phyloP scores from a whole-genome alignment of 2,113 vertebrate genomes.

The Anguilla rostrata region DNA sequence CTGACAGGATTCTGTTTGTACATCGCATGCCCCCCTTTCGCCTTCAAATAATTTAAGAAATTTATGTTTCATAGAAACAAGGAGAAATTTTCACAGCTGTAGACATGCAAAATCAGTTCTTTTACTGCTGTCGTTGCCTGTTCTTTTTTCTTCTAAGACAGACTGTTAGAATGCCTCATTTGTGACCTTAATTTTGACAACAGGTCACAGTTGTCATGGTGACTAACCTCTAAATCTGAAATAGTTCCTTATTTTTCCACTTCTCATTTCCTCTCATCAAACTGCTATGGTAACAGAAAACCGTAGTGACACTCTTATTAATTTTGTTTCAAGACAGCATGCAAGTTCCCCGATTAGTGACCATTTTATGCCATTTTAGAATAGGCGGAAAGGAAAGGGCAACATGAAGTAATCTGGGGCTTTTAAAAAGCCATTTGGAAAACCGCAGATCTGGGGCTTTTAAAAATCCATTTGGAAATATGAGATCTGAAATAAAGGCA shows the following conservation, averaged over 20 bases:
- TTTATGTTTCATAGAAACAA: neutral
- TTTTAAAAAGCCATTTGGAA: conserved; percentile 11
- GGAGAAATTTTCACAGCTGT: neutral
- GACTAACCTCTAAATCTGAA: neutral
- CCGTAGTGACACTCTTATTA: neutral
- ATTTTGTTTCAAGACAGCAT: neutral
- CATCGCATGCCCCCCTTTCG: neutral
- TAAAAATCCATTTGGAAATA: conserved; percentile 1
- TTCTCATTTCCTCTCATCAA: neutral
- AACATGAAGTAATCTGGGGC: neutral
- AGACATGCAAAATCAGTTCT: neutral
- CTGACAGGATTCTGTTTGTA: neutral
- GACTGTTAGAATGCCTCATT: neutral
- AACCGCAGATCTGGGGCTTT: neutral
- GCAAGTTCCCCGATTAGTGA: neutral
- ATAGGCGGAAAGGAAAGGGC: neutral
- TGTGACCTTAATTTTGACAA: neutral
- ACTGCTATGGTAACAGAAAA: neutral
- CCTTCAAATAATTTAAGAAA: neutral
- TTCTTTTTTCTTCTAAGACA: neutral
- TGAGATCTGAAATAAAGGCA: neutral
- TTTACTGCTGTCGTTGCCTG: neutral
- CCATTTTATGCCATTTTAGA: neutral
- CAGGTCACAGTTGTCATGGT: conserved; percentile 15
- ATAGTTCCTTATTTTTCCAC: neutral